Evolutionary conservation across 92 coral and sea anemone species (phyloP).

Genomic region (Porites lobata): DNA sequence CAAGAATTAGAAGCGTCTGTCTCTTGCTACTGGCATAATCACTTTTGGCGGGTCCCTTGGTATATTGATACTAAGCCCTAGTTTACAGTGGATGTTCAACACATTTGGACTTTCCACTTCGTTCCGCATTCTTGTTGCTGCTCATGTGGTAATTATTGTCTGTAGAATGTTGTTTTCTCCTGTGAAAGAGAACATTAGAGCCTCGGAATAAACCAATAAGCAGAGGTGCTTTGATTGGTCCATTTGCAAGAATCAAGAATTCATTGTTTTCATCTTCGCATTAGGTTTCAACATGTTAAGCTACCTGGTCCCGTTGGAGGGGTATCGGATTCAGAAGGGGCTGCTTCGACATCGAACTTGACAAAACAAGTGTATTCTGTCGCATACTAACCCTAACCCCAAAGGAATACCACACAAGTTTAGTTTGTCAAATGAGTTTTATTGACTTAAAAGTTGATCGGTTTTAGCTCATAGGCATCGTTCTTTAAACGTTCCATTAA

Average conservation of each 20-base stretch:
- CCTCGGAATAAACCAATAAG: conserved; percentile 2
- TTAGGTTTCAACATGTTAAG: conserved; percentile 55
- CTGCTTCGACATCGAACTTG: no score
- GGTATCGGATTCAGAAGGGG: no score
- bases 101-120: conserved; percentile 41
- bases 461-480: no score
- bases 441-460: no score
- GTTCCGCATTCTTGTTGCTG: conserved; percentile 46
- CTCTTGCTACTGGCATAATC: conserved; percentile 58
- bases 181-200: not conserved
- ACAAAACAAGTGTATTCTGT: no score
- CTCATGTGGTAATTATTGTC: conserved; percentile 29
- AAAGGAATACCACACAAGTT: no score
- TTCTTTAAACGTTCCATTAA: no score
- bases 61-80: conserved; percentile 52
- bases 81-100: conserved; percentile 32
- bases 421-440: no score
- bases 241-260: conserved; percentile 39
- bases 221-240: conserved; percentile 51
- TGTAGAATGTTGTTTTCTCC: conserved; percentile 42
- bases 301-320: conserved; percentile 64
- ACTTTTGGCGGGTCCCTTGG: conserved; percentile 54
- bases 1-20: conserved; percentile 36
- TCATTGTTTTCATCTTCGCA: conserved; percentile 37
- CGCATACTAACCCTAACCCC: no score